A percentile compares a stretch with the other conserved stretches of the same genome.
phyloP scores from a whole-genome alignment of 1,140 invertebrate species.

The Drosophila auraria region DNA sequence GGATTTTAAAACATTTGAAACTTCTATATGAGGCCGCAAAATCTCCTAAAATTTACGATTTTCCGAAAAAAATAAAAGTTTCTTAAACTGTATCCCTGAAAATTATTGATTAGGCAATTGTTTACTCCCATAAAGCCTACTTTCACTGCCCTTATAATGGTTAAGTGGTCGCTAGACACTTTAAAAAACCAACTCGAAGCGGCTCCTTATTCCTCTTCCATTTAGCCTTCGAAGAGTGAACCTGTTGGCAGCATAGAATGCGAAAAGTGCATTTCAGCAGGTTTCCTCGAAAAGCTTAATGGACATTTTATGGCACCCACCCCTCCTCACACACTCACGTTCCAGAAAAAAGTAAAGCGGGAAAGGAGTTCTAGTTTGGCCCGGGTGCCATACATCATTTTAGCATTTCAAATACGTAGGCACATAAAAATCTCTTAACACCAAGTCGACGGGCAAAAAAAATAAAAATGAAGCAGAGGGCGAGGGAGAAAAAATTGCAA shows the following conservation, averaged over 20 bases:
- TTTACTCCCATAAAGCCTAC: conserved; percentile 4
- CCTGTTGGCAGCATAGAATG: conserved; percentile 54
- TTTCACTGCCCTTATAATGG: conserved; percentile 17
- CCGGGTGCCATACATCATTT: conserved; percentile 59
- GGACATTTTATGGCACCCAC: conserved; percentile 62
- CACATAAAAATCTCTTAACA: conserved; percentile 68
- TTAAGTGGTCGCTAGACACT: conserved; percentile 39
- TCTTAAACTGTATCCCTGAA: background rate
- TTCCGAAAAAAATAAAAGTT: too few relatives aligned
- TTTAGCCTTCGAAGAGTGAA: conserved; percentile 33
- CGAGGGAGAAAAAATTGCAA: conserved; percentile 53
- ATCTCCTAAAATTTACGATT: too few relatives aligned
- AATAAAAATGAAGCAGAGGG: conserved; percentile 30
- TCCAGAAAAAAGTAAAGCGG: conserved; percentile 7
- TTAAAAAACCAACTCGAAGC: conserved; percentile 27
- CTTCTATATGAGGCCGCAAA: too few relatives aligned
- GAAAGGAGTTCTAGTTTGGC: conserved; percentile 27
- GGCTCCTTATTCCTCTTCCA: conserved; percentile 4
- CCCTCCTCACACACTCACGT: conserved; percentile 12
- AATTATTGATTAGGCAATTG: background rate
- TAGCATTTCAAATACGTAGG: conserved; percentile 69
- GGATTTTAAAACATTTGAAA: too few relatives aligned
- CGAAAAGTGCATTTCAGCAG: conserved; percentile 62
- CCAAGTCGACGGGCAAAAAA: conserved; percentile 43
- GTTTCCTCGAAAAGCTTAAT: conserved; percentile 65